phyloP scores from a whole-genome alignment of 1,140 invertebrate species.

The Arctopsyche grandis region DNA sequence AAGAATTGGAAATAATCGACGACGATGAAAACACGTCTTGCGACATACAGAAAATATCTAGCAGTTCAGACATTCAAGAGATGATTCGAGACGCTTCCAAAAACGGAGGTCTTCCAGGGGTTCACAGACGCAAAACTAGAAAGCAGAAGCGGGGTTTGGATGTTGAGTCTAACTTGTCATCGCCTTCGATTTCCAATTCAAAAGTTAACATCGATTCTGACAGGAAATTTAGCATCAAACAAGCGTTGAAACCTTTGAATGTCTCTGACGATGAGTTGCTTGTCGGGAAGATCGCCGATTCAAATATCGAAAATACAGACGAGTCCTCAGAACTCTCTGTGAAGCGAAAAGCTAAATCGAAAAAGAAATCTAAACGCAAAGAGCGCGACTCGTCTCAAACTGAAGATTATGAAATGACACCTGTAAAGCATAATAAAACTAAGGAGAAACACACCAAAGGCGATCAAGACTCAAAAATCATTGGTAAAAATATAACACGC shows the following conservation, averaged over 20 bases:
- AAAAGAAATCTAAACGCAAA: background rate
- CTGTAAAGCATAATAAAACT: background rate
- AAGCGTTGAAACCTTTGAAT: background rate
- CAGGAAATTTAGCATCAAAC: background rate
- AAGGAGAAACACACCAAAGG: background rate
- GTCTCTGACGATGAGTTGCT: background rate
- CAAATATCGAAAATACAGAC: background rate
- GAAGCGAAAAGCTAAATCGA: background rate
- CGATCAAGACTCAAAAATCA: constrained; percentile 1
- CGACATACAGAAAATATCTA: background rate
- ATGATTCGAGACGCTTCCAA: background rate
- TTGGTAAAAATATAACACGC: constrained; percentile 9
- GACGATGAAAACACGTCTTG: background rate
- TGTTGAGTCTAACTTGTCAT: background rate
- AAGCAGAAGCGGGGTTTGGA: background rate
- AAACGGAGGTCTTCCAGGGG: background rate
- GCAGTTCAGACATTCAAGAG: background rate
- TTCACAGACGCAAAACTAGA: background rate
- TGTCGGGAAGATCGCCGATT: background rate
- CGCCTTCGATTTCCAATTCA: constrained; percentile 1
- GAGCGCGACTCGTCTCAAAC: background rate
- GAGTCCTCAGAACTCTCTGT: background rate
- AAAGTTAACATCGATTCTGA: background rate
- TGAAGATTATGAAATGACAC: background rate
- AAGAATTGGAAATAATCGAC: background rate